Evolutionary conservation across 2,797 vertebrate species (phyloP).

Genomic region (Sebastes melanostomus): DNA sequence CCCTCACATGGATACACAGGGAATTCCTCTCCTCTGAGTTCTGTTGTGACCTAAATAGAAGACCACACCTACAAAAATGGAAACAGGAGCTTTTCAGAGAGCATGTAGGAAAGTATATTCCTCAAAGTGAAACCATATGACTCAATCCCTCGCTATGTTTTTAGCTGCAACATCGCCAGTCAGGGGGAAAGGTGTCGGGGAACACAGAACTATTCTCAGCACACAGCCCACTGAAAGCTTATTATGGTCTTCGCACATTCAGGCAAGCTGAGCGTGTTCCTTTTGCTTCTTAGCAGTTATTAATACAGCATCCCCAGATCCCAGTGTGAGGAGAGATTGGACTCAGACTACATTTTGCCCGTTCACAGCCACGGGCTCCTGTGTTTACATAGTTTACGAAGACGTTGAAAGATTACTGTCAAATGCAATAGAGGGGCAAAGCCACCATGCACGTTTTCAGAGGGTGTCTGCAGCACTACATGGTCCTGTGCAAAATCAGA

Average conservation of each 20-base stretch:
- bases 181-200: slow-evolving; percentile 52
- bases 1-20: slow-evolving; percentile 65
- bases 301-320: slow-evolving; percentile 41
- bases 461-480: slow-evolving; percentile 39
- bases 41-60: slow-evolving; percentile 82
- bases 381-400: slow-evolving; percentile 79
- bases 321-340: slow-evolving; percentile 56
- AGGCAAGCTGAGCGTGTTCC: neutral
- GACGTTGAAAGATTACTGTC: slow-evolving; percentile 76
- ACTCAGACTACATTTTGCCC: slow-evolving; percentile 48
- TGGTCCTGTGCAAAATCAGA: slow-evolving; percentile 58
- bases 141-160: slow-evolving; percentile 53
- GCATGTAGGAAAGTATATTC: slow-evolving; percentile 76
- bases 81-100: slow-evolving; percentile 79
- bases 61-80: slow-evolving; percentile 78
- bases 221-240: slow-evolving; percentile 24
- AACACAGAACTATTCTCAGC: slow-evolving; percentile 47
- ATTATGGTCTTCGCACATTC: slow-evolving; percentile 47
- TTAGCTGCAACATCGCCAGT: slow-evolving; percentile 36
- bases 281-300: slow-evolving; percentile 42
- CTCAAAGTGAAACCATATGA: slow-evolving; percentile 85
- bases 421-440: slow-evolving; percentile 62
- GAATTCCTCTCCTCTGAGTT: slow-evolving; percentile 73
- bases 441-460: slow-evolving; percentile 58
- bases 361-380: slow-evolving; percentile 31